phyloP scores from a whole-genome alignment of 2,888 invertebrate genomes.

The Drosophila hamatofila region DNA sequence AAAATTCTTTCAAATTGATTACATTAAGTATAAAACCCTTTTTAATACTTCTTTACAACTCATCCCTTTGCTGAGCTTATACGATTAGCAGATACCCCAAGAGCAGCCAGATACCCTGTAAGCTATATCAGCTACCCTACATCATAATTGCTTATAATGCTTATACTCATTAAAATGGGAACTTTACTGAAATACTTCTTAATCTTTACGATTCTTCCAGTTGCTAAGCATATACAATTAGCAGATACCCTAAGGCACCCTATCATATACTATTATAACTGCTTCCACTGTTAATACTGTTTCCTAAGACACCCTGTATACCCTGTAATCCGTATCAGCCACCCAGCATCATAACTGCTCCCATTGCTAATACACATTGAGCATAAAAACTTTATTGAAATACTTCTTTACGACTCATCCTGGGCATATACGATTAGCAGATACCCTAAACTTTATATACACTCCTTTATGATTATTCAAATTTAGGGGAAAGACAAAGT shows the following conservation, averaged over 20 bases:
- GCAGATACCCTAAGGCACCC: too few species aligned
- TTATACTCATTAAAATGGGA: not conserved
- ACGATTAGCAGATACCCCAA: not conserved
- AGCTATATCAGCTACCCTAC: not conserved
- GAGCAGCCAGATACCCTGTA: not conserved
- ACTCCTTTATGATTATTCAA: constrained; percentile 2
- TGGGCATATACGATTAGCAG: not conserved
- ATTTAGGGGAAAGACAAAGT: not conserved
- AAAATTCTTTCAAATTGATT: too few species aligned
- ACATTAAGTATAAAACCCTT: too few species aligned
- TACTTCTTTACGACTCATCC: constrained; percentile 1
- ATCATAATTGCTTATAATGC: not conserved
- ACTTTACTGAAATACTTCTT: not conserved
- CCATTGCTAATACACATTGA: not conserved
- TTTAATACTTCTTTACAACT: too few species aligned
- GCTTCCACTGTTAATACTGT: too few species aligned
- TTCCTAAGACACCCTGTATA: too few species aligned
- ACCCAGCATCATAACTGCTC: not conserved
- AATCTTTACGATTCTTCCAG: too few species aligned
- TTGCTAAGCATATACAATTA: not conserved
- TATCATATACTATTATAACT: too few species aligned
- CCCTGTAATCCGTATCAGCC: not conserved
- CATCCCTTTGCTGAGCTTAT: too few species aligned
- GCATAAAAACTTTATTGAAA: not conserved
- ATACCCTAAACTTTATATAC: not conserved